A percentile compares a stretch with the other conserved stretches of the same genome.
phyloP scores from a whole-genome alignment of 2,888 invertebrate genomes.

The Trilocha varians region DNA sequence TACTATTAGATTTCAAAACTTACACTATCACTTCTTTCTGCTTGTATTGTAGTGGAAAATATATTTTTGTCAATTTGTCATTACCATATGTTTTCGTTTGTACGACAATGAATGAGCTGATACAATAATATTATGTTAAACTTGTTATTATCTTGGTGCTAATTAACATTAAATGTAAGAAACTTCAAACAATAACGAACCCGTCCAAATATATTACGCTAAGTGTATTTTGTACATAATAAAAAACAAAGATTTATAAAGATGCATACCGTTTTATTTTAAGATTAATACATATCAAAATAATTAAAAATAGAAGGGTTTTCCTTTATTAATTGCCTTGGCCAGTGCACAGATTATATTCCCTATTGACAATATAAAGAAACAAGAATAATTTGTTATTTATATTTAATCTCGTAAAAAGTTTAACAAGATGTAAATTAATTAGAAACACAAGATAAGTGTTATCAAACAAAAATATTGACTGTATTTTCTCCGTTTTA shows the following conservation, averaged over 20 bases:
- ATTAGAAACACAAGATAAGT: too few relatives aligned
- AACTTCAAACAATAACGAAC: constrained; percentile 4
- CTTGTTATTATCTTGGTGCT: constrained; percentile 3
- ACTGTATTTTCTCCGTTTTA: too few relatives aligned
- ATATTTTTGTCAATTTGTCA: too few relatives aligned
- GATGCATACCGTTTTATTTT: constrained; percentile 27
- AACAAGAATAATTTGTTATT: too few relatives aligned
- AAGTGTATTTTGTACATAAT: constrained; percentile 27
- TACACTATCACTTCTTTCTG: too few relatives aligned
- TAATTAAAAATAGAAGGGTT: constrained; percentile 10
- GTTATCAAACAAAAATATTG: too few relatives aligned
- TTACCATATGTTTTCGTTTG: too few relatives aligned
- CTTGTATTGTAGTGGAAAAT: too few relatives aligned
- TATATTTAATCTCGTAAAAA: too few relatives aligned
- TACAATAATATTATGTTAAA: background rate
- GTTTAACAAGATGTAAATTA: too few relatives aligned
- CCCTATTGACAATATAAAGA: background rate
- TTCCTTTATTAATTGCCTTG: constrained; percentile 29
- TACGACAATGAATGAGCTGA: background rate
- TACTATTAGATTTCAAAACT: too few relatives aligned
- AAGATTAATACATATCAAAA: constrained; percentile 15
- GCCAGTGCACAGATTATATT: constrained; percentile 36
- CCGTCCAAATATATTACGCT: constrained; percentile 18
- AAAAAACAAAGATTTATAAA: constrained; percentile 41
- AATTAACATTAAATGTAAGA: background rate